Evolutionary conservation across 2,113 vertebrate genomes (phyloP).

Genomic region (Perognathus longimembris): DNA sequence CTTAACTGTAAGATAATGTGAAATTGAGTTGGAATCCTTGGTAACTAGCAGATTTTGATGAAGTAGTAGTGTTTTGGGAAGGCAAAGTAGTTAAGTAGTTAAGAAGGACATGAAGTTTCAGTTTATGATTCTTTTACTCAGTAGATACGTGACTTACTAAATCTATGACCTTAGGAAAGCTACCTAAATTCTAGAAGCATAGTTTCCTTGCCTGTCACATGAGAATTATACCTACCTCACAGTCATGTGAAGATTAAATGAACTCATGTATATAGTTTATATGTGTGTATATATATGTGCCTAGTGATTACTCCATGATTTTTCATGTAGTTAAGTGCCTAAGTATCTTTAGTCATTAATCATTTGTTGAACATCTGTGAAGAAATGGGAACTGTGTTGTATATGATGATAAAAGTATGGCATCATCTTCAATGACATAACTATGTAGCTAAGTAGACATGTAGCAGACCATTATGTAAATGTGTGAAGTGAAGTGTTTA

Average conservation of each 20-base stretch:
- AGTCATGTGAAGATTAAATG: slow-evolving; percentile 13
- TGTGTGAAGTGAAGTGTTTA: not conserved
- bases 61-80: not conserved
- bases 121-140: not conserved
- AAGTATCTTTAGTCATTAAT: slow-evolving; percentile 22
- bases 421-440: not conserved
- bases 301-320: not conserved
- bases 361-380: not conserved
- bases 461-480: not conserved
- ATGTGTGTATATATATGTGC: not conserved
- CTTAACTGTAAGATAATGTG: not conserved
- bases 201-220: not conserved
- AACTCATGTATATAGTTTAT: not conserved
- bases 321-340: not conserved
- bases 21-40: not conserved
- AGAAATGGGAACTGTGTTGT: not conserved
- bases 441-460: not conserved
- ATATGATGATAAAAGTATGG: not conserved
- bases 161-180: not conserved
- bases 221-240: not conserved
- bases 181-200: slow-evolving; percentile 15
- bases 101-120: not conserved
- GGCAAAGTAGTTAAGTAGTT: not conserved
- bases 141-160: not conserved
- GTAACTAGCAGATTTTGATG: not conserved